Base-by-base conservation (phyloP, 2,888 invertebrate species). In the Drosophila paramelanica region DNA sequence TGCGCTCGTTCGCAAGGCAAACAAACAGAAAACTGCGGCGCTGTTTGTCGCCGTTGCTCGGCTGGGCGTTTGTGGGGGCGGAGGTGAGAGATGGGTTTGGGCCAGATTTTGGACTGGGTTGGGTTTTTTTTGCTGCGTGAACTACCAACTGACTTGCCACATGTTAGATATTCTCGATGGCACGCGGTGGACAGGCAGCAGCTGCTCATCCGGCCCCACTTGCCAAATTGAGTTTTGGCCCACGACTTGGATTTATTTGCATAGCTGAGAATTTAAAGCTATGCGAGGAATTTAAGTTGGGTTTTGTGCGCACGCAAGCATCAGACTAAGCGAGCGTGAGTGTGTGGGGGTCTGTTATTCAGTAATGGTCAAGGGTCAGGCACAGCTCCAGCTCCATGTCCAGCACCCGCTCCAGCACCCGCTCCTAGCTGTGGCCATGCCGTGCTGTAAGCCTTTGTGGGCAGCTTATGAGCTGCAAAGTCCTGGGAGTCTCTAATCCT, bases 171-270 rank as follows among this genome's bases (percentile, higher is more conserved):
- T 72, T 52, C 75, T 69, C 62, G 67, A 67, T 73, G 69, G 64
- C 60, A 67, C 39, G 62, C 62, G 62, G 59, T 42, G 64, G 72
- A 65, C 51, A 60, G 80, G 49, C 60, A 45, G 42, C 55, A 47
- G 73, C 69, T 46, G 67, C 69, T 62, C 58, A 27, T 58, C 42
- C 64, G 25, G n/a, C 52, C 45, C 42, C 67, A 62, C 59, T 67
- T 69, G 13, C 43, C 46, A 85, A 88, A 85, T 85, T 88, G 86
- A 88, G 86, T 82, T 88, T 82, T 86, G 65, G 41, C 71, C 43
- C 62, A 61, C 60, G 67, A 68, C 65, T 79, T 62, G 70, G 60
- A 83, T 80, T 83, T 86, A 86, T 88, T 88, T 83, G 88, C 83
- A 80, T 86, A 75, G 77, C 39, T 51, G 49, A 45, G 53, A 64